Conservation (phyloP, 2,888 invertebrate species). For the Drosophila macrospina region DNA sequence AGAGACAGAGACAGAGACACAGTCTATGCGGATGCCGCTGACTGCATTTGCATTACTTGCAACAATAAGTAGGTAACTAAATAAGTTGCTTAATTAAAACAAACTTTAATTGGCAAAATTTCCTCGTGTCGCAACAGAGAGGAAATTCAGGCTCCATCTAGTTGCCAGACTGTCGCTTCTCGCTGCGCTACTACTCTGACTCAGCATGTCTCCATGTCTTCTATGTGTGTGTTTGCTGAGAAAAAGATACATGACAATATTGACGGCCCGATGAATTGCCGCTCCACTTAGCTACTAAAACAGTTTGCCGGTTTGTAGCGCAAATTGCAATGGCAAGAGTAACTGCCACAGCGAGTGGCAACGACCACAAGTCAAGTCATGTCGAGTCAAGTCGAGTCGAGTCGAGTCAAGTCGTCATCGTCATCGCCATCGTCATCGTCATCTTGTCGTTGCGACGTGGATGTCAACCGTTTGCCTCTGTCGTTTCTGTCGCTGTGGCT, state of each 20-base stretch:
- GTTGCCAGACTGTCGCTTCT: too few species aligned
- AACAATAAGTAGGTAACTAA: conserved; percentile 68
- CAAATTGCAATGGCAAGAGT: conserved; percentile 36
- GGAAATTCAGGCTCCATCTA: conserved; percentile 16
- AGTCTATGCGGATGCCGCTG: conserved; percentile 6
- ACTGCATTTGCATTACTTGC: conserved; percentile 51
- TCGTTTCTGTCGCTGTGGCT: conserved; percentile 35
- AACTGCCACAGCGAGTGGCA: conserved; percentile 20
- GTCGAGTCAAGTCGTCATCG: conserved; percentile 17
- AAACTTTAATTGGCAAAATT: conserved; percentile 83
- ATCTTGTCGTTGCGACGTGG: conserved; percentile 30
- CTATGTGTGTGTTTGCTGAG: conserved; percentile 10
- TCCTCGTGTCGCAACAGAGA: conserved; percentile 46
- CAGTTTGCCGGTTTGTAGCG: conserved; percentile 41
- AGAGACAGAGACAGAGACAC: too few species aligned
- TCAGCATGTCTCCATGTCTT: not conserved
- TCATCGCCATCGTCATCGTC: conserved; percentile 22
- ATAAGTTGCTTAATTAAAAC: conserved; percentile 80
- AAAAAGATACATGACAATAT: conserved; percentile 50
- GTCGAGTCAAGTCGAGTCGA: conserved; percentile 30
- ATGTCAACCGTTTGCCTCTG: conserved; percentile 45
- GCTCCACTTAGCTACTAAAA: conserved; percentile 41
- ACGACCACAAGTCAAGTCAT: conserved; percentile 41
- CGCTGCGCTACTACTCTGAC: not conserved
- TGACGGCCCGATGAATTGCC: conserved; percentile 35